A percentile compares a stretch with the other conserved stretches of the same genome.
These are phyloP conservation scores for Corticium candelabrum DNA, from an alignment of 37 sponge, comb jelly and placozoan genomes.

Conservation along the genomic window DNA sequence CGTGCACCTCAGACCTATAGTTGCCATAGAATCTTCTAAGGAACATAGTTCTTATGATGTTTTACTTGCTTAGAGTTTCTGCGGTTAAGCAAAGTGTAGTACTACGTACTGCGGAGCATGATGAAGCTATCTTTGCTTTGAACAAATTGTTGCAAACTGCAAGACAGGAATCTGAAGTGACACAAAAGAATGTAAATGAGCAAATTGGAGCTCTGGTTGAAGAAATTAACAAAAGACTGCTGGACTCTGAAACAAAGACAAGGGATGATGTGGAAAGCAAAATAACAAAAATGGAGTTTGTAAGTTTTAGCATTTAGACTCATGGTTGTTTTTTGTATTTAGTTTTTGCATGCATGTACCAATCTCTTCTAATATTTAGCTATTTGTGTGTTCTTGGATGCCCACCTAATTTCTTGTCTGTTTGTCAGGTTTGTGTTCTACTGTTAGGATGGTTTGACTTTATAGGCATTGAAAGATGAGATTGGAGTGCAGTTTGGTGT, in stretches of 20 bases:
- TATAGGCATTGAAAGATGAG: background rate
- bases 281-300: background rate
- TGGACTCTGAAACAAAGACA: background rate
- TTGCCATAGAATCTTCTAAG: too few species aligned
- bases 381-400: too few species aligned
- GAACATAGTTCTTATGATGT: too few species aligned
- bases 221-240: background rate
- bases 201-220: background rate
- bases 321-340: too few species aligned
- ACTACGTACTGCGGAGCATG: background rate
- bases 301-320: too few species aligned
- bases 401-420: too few species aligned
- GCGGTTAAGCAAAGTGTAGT: background rate
- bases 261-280: background rate
- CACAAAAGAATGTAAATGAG: background rate
- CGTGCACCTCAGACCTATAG: too few species aligned
- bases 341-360: too few species aligned
- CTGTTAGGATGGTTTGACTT: too few species aligned
- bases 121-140: background rate
- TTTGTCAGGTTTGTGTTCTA: too few species aligned
- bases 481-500: background rate
- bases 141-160: background rate
- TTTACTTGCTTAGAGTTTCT: slow-evolving; percentile 1
- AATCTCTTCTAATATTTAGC: too few species aligned
- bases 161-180: background rate